Conservation (phyloP, 2,888 invertebrate genomes). For the Bursaphelenchus okinawaensis region DNA sequence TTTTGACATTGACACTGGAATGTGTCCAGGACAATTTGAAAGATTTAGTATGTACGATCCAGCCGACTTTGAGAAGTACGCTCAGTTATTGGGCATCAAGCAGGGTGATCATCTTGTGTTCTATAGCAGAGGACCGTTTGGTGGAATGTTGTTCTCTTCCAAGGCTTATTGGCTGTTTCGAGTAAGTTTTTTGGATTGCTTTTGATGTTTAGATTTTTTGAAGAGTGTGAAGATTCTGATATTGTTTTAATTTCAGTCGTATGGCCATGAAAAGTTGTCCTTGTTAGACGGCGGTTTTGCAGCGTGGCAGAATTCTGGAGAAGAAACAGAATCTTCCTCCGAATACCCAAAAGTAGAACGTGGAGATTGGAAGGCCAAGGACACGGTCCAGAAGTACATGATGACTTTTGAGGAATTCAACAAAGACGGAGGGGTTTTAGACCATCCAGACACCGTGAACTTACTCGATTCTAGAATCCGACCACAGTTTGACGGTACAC, state of each 20-base stretch:
- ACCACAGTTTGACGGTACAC: slow-evolving; percentile 32
- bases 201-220: background rate
- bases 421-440: slow-evolving; percentile 18
- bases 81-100: slow-evolving; percentile 41
- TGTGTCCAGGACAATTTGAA: slow-evolving; percentile 42
- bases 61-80: slow-evolving; percentile 41
- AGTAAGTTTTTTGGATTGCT: slow-evolving; percentile 27
- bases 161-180: slow-evolving; percentile 46
- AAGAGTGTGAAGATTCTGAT: background rate
- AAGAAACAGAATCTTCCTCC: slow-evolving; percentile 25
- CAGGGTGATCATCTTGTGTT: slow-evolving; percentile 43
- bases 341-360: slow-evolving; percentile 1
- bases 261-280: slow-evolving; percentile 46
- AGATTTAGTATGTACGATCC: slow-evolving; percentile 42
- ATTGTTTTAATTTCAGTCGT: slow-evolving; percentile 24
- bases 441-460: slow-evolving; percentile 9
- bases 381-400: slow-evolving; percentile 26
- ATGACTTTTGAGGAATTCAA: slow-evolving; percentile 40
- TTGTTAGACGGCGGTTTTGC: slow-evolving; percentile 46
- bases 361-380: slow-evolving; percentile 36
- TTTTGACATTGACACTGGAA: slow-evolving; percentile 40
- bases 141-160: slow-evolving; percentile 48
- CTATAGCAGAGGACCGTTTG: slow-evolving; percentile 42
- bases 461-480: slow-evolving; percentile 23
- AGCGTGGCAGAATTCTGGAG: slow-evolving; percentile 32